These are phyloP conservation scores for Muscidifurax raptorellus DNA, from an alignment of 1,140 invertebrate species.

Conservation along the genomic window DNA sequence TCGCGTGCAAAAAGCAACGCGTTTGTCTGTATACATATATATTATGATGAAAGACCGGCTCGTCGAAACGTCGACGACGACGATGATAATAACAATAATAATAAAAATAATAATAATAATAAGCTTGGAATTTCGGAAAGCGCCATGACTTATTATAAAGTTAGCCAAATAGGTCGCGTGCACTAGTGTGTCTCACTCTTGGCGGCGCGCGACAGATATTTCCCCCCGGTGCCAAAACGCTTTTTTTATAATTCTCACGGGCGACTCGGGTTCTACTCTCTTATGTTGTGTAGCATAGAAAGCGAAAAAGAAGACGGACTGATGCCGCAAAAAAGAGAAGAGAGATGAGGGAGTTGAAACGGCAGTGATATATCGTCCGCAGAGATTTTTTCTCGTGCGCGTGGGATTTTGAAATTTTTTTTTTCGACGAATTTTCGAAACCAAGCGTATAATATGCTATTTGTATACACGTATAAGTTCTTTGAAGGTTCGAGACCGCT, in stretches of 20 bases:
- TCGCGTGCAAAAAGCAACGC: background rate
- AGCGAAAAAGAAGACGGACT: background rate
- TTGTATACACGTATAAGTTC: background rate
- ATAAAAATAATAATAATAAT: slow-evolving; percentile 44
- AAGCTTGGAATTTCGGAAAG: slow-evolving; percentile 48
- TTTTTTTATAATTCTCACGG: slow-evolving; percentile 15
- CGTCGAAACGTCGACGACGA: background rate
- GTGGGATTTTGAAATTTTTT: background rate
- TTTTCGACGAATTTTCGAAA: background rate
- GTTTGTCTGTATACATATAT: background rate
- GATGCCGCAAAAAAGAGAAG: background rate
- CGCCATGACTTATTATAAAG: slow-evolving; percentile 50
- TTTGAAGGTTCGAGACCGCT: background rate
- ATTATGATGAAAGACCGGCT: slow-evolving; percentile 11
- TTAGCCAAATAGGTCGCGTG: slow-evolving; percentile 50
- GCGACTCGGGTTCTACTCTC: background rate
- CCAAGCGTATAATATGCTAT: no score
- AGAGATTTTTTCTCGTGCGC: background rate
- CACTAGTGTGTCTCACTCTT: slow-evolving; percentile 20
- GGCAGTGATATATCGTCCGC: background rate
- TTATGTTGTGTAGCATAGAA: background rate
- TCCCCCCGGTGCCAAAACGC: slow-evolving; percentile 33
- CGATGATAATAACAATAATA: slow-evolving; percentile 3
- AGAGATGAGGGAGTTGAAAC: background rate
- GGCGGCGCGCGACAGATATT: slow-evolving; percentile 33